Percentiles rank a stretch among this genome's conserved stretches.
These are phyloP conservation scores for Pleuronectes platessa DNA, from an alignment of 2,113 vertebrate species.

Conservation along the genomic window DNA sequence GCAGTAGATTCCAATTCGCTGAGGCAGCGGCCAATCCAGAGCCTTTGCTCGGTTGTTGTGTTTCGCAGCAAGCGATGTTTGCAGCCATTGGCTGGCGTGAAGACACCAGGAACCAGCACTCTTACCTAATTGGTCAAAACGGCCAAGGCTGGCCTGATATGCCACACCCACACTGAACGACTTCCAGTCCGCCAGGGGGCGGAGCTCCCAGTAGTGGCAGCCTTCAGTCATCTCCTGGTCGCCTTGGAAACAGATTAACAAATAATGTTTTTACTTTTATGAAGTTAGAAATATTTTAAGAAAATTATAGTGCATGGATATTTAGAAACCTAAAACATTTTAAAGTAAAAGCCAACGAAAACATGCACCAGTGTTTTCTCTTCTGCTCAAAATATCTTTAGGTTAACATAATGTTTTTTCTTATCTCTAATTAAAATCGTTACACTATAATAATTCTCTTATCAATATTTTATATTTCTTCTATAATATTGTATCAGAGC, in stretches of 20 bases:
- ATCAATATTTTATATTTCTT: no score
- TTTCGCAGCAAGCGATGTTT: slow-evolving; percentile 90
- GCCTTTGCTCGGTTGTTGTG: slow-evolving; percentile 93
- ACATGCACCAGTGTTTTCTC: not conserved
- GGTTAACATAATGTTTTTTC: no score
- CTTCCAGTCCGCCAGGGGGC: slow-evolving; percentile 92
- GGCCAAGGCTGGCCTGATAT: slow-evolving; percentile 87
- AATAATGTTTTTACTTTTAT: not conserved
- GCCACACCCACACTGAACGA: slow-evolving; percentile 91
- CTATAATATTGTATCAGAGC: not conserved
- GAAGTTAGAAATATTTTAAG: not conserved
- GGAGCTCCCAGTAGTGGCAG: slow-evolving; percentile 94
- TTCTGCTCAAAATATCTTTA: not conserved
- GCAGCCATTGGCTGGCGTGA: slow-evolving; percentile 94
- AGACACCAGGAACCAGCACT: slow-evolving; percentile 92
- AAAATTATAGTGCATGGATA: not conserved
- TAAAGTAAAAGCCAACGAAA: no score
- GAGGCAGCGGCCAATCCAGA: slow-evolving; percentile 86
- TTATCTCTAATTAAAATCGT: not conserved
- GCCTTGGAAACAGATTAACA: slow-evolving; percentile 78
- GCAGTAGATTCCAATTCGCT: slow-evolving; percentile 91
- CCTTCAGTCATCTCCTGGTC: slow-evolving; percentile 87
- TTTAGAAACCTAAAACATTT: not conserved
- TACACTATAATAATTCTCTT: not conserved
- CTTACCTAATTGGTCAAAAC: slow-evolving; percentile 94